Evolutionary conservation across 2,113 vertebrate species (phyloP).

Genomic region (Macrotis lagotis): DNA sequence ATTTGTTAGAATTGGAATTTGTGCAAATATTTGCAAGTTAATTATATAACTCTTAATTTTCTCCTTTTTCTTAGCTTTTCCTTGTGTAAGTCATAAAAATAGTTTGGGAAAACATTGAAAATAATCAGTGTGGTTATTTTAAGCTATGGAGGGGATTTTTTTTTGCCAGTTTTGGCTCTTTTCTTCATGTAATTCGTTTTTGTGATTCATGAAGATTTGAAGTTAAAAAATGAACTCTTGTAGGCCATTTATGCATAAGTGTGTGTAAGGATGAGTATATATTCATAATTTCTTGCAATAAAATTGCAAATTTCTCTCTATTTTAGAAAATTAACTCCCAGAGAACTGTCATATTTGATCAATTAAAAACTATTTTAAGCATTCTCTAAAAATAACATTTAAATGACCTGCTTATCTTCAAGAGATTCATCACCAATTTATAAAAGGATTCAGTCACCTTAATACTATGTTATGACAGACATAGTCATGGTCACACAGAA

Average conservation of each 20-base stretch:
- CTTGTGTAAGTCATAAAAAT: slow-evolving; percentile 30
- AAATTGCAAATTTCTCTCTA: slow-evolving; percentile 35
- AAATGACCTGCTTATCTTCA: slow-evolving; percentile 53
- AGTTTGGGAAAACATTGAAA: not conserved
- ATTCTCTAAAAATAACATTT: slow-evolving; percentile 58
- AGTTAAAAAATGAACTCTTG: slow-evolving; percentile 38
- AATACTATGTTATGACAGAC: not conserved
- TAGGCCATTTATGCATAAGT: slow-evolving; percentile 1
- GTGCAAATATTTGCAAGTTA: slow-evolving; percentile 57
- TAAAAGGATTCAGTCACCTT: not conserved
- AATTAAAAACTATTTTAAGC: slow-evolving; percentile 72
- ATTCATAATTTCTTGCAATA: not conserved
- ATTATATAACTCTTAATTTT: slow-evolving; percentile 33
- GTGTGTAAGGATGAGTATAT: not conserved
- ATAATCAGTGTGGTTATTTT: slow-evolving; percentile 18
- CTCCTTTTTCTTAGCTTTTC: slow-evolving; percentile 5
- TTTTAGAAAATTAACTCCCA: slow-evolving; percentile 7
- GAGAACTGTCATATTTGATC: slow-evolving; percentile 43
- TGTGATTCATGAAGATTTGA: slow-evolving; percentile 28
- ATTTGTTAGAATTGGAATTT: slow-evolving; percentile 29
- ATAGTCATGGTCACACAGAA: not conserved
- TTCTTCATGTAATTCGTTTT: slow-evolving; percentile 18
- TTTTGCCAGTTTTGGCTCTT: slow-evolving; percentile 47
- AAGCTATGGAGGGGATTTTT: not conserved
- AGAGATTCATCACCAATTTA: slow-evolving; percentile 59